Percentiles rank a stretch among this genome's conserved stretches.
Conservation (phyloP, 2,888 invertebrate genomes). For the Caenorhabditis sulstoni region DNA sequence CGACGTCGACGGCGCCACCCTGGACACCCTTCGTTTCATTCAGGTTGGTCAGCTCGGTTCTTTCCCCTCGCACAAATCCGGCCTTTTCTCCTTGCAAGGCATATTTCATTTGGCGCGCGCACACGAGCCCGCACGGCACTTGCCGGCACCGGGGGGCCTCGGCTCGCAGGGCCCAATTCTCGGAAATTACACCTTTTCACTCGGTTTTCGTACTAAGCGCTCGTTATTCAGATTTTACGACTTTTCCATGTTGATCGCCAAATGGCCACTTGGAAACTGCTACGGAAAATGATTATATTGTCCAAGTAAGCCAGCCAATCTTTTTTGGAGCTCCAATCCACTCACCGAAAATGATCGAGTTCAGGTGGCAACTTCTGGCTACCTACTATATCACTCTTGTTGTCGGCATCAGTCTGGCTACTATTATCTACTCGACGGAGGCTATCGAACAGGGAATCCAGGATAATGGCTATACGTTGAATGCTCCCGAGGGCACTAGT, state of each 20-base stretch:
- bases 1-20: constrained; percentile 58
- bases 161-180: neutral
- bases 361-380: constrained; percentile 68
- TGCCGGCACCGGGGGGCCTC: too few relatives aligned
- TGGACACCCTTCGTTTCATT: constrained; percentile 63
- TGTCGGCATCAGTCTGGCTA: constrained; percentile 66
- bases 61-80: neutral
- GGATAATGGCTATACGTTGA: constrained; percentile 38
- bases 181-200: constrained; percentile 21
- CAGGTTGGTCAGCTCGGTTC: constrained; percentile 42
- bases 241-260: constrained; percentile 77
- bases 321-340: neutral
- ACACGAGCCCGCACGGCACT: too few relatives aligned
- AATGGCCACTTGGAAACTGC: constrained; percentile 73
- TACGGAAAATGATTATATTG: constrained; percentile 70
- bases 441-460: constrained; percentile 43
- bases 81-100: neutral
- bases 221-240: constrained; percentile 69
- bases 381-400: constrained; percentile 74
- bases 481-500: constrained; percentile 26
- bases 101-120: neutral
- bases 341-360: neutral
- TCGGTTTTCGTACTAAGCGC: constrained; percentile 19
- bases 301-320: constrained; percentile 58
- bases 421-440: constrained; percentile 69